These are phyloP conservation scores for Clepsis dumicolana DNA, from an alignment of 2,888 invertebrate genomes.

Conservation along the genomic window DNA sequence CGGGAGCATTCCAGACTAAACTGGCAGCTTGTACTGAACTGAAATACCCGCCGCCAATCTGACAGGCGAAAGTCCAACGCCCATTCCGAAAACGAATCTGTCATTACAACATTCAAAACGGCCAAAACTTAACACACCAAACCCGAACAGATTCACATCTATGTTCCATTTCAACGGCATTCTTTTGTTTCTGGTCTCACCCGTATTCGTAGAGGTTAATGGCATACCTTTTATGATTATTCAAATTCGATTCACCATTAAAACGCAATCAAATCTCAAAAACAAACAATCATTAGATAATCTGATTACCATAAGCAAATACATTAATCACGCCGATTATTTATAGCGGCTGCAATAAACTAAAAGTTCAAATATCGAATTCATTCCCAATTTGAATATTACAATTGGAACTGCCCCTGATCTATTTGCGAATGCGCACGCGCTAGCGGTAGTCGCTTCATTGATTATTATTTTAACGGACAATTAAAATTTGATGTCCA, in stretches of 20 bases:
- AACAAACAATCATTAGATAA: slow-evolving; percentile 26
- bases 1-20: slow-evolving; percentile 75
- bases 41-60: slow-evolving; percentile 38
- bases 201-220: neutral
- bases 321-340: slow-evolving; percentile 63
- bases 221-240: slow-evolving; percentile 14
- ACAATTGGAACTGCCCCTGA: slow-evolving; percentile 46
- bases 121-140: slow-evolving; percentile 13
- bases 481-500: slow-evolving; percentile 85
- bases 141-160: neutral
- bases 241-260: slow-evolving; percentile 21
- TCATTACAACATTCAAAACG: slow-evolving; percentile 8
- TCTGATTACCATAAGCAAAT: slow-evolving; percentile 26
- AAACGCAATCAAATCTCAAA: slow-evolving; percentile 25
- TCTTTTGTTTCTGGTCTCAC: slow-evolving; percentile 7
- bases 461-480: slow-evolving; percentile 86
- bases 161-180: neutral
- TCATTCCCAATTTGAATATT: slow-evolving; percentile 31
- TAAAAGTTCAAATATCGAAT: slow-evolving; percentile 50
- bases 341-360: slow-evolving; percentile 49
- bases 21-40: slow-evolving; percentile 47
- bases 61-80: slow-evolving; percentile 38
- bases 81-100: slow-evolving; percentile 34
- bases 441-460: slow-evolving; percentile 77
- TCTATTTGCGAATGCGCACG: slow-evolving; percentile 68